Conservation (phyloP, 2,113 vertebrate genomes). For the Equus quagga region DNA sequence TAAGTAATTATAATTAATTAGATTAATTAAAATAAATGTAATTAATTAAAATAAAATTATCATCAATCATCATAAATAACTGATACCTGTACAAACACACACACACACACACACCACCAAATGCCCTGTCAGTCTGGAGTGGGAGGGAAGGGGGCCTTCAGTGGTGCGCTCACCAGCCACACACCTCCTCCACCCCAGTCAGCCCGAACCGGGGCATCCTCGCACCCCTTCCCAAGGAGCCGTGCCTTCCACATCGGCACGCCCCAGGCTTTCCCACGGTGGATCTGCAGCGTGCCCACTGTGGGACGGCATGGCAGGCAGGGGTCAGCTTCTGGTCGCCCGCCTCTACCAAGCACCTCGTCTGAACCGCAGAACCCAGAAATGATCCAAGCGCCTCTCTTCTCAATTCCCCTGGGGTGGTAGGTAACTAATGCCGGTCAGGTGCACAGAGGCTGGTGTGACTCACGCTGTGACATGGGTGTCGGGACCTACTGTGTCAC, state of each 20-base stretch:
- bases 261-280: background rate
- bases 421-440: rapidly evolving
- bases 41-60: too few relatives aligned
- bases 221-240: background rate
- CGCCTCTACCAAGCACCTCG: rapidly evolving
- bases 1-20: too few relatives aligned
- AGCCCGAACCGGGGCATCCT: background rate
- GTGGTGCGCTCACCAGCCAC: rapidly evolving
- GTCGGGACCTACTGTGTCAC: background rate
- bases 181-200: background rate
- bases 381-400: background rate
- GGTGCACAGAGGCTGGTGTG: background rate
- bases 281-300: rapidly evolving
- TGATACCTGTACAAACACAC: too few relatives aligned
- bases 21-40: too few relatives aligned
- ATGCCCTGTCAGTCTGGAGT: rapidly evolving
- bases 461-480: rapidly evolving
- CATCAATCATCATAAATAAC: too few relatives aligned
- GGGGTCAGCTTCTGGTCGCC: background rate
- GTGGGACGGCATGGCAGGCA: rapidly evolving
- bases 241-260: too few relatives aligned
- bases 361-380: background rate
- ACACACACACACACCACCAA: rapidly evolving
- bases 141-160: too few relatives aligned
- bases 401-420: rapidly evolving